Conservation (phyloP, 92 coral and sea anemone species). For the Epizoanthus stellaris region DNA sequence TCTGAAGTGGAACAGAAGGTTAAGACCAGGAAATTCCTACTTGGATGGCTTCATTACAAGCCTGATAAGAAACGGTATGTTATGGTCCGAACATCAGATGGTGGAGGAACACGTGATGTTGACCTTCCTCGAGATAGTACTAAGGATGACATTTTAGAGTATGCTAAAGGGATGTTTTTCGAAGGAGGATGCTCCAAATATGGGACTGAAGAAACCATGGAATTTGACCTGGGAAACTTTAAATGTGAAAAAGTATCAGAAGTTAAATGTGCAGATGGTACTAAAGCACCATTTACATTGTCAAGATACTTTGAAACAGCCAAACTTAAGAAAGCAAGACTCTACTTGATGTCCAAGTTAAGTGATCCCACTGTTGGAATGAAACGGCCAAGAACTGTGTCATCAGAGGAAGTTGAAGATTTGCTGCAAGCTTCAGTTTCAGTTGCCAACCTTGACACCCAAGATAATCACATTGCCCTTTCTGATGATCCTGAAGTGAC, state of each 20-base stretch:
- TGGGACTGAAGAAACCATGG: conserved; percentile 16
- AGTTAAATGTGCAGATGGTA: conserved; percentile 8
- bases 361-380: neutral
- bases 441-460: too few relatives aligned
- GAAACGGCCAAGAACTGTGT: conserved; percentile 3
- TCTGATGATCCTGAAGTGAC: neutral
- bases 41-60: too few relatives aligned
- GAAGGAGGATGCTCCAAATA: conserved; percentile 7
- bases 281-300: conserved; percentile 1
- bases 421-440: too few relatives aligned
- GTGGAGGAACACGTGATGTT: too few relatives aligned
- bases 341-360: conserved; percentile 14
- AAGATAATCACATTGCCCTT: neutral
- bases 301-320: conserved; percentile 18
- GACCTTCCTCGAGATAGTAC: conserved; percentile 25
- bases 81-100: too few relatives aligned
- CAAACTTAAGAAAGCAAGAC: conserved; percentile 11
- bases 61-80: too few relatives aligned
- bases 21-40: too few relatives aligned
- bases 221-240: conserved; percentile 29
- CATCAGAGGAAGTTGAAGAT: neutral
- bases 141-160: conserved; percentile 16
- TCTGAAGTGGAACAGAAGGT: too few relatives aligned
- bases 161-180: conserved; percentile 2
- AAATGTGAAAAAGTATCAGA: conserved; percentile 1